These are phyloP conservation scores for Speoplatyrhinus poulsoni DNA, from an alignment of 2,113 vertebrate genomes.

Conservation along the genomic window DNA sequence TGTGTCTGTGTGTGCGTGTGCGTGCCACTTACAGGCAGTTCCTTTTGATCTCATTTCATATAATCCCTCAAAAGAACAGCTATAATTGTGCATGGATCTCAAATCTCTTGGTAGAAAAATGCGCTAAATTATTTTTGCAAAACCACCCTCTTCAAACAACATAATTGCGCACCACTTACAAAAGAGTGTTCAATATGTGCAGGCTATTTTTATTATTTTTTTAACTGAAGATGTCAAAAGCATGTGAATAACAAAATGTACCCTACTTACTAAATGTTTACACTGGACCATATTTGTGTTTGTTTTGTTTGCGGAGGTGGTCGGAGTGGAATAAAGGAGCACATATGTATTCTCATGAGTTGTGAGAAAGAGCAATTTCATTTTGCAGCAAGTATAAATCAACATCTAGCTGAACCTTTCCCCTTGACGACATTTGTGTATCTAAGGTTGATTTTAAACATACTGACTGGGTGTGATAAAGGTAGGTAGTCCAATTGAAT, in stretches of 20 bases:
- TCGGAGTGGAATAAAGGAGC: too few relatives aligned
- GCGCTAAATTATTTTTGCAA: constrained; percentile 26
- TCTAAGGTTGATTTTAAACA: too few relatives aligned
- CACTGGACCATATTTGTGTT: neutral
- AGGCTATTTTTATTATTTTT: neutral
- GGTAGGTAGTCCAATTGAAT: too few relatives aligned
- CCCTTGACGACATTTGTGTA: too few relatives aligned
- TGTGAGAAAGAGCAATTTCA: too few relatives aligned
- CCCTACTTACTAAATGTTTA: constrained; percentile 2
- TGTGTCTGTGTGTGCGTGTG: neutral
- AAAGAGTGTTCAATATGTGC: neutral
- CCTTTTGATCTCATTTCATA: constrained; percentile 55
- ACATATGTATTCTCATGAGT: too few relatives aligned
- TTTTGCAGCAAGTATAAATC: too few relatives aligned
- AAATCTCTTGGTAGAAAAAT: constrained; percentile 28
- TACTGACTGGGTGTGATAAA: too few relatives aligned
- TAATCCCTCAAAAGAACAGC: constrained; percentile 43
- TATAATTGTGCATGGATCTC: constrained; percentile 18
- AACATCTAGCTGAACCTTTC: too few relatives aligned
- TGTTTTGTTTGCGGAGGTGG: too few relatives aligned
- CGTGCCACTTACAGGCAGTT: neutral
- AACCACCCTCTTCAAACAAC: constrained; percentile 10
- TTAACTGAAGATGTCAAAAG: neutral
- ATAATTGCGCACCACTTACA: constrained; percentile 16
- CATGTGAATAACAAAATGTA: constrained; percentile 7